Percentiles rank a stretch among this genome's conserved stretches.
Evolutionary conservation across 2,888 invertebrate genomes (phyloP).

Genomic region (Agonopterix subpropinquella): DNA sequence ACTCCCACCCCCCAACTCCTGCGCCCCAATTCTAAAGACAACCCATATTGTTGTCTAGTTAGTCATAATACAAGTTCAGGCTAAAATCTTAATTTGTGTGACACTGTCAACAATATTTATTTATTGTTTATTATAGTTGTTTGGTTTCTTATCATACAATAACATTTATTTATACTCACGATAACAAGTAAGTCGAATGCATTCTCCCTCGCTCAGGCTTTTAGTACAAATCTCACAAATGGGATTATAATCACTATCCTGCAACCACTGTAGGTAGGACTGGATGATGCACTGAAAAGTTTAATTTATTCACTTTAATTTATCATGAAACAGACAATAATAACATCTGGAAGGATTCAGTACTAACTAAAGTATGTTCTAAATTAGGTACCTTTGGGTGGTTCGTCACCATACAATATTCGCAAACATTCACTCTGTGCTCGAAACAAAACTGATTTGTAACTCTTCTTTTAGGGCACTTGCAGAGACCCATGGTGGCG

Average conservation of each 20-base stretch:
- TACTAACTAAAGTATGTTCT: background rate
- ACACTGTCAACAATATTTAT: too few relatives aligned
- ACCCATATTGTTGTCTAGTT: too few relatives aligned
- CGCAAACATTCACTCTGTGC: slow-evolving; percentile 99
- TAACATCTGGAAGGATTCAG: too few relatives aligned
- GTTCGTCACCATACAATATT: slow-evolving; percentile 97
- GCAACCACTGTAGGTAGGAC: slow-evolving; percentile 98
- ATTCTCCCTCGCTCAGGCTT: slow-evolving; percentile 86
- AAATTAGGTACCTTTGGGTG: slow-evolving; percentile 88
- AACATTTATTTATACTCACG: slow-evolving; percentile 77
- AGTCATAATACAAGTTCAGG: too few relatives aligned
- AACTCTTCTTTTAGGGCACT: slow-evolving; percentile 97
- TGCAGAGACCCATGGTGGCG: slow-evolving; percentile 93
- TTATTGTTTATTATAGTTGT: too few relatives aligned
- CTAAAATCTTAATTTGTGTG: too few relatives aligned
- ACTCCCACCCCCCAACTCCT: too few relatives aligned
- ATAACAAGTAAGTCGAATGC: slow-evolving; percentile 93
- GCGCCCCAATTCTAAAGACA: too few relatives aligned
- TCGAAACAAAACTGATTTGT: slow-evolving; percentile 99
- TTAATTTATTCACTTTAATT: slow-evolving; percentile 4
- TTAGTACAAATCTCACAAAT: slow-evolving; percentile 93
- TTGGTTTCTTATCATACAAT: background rate
- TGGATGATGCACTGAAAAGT: slow-evolving; percentile 95
- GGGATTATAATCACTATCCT: slow-evolving; percentile 98
- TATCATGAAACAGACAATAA: background rate